phyloP scores from a whole-genome alignment of 2,797 vertebrate genomes.

The Carcharodon carcharias region DNA sequence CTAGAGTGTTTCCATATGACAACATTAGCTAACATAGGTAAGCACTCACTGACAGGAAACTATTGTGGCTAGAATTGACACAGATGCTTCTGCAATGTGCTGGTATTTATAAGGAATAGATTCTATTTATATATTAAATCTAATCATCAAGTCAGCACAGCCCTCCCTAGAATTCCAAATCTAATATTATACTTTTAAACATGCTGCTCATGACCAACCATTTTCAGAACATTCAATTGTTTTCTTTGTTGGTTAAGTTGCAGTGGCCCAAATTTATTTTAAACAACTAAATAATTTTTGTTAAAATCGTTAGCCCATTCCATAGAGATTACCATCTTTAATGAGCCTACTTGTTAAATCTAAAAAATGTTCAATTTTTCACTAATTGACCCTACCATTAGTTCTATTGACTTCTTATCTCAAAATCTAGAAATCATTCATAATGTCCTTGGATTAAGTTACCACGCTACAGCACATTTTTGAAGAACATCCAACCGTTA shows the following conservation, averaged over 20 bases:
- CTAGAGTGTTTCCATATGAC: neutral
- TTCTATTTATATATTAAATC: neutral
- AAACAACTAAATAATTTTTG: neutral
- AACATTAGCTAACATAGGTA: neutral
- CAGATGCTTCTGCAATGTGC: neutral
- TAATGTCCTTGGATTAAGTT: neutral
- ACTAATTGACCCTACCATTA: neutral
- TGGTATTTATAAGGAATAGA: neutral
- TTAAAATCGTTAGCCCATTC: neutral
- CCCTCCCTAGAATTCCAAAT: neutral
- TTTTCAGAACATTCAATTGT: neutral
- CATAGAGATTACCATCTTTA: neutral
- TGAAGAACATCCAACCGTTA: neutral
- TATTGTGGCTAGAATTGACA: neutral
- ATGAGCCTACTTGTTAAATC: neutral
- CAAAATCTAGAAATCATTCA: neutral
- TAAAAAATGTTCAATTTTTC: neutral
- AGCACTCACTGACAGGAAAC: neutral
- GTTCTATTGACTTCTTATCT: neutral
- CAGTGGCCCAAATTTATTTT: neutral
- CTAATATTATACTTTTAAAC: neutral
- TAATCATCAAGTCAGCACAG: neutral
- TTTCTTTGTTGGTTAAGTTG: neutral
- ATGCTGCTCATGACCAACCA: neutral
- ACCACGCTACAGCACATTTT: neutral